Conservation (phyloP, 2,888 invertebrate genomes). For the Ornithoptera priamus region DNA sequence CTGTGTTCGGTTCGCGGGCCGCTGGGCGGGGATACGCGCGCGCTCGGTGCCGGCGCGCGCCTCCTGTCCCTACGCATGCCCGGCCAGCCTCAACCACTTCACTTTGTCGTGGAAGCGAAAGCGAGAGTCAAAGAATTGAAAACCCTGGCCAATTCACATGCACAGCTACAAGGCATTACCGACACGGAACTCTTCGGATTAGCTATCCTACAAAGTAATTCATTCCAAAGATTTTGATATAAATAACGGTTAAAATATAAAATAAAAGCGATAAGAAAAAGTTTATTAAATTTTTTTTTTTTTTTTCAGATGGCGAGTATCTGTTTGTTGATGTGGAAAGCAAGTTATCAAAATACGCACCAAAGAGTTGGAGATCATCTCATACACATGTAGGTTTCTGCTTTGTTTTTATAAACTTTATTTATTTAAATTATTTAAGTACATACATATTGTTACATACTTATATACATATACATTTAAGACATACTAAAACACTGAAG, state of each 20-base stretch:
- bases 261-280: neutral
- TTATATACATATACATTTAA: too few species aligned
- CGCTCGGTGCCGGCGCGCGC: constrained; percentile 82
- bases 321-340: constrained; percentile 96
- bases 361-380: constrained; percentile 97
- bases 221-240: neutral
- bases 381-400: constrained; percentile 89
- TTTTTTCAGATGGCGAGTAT: constrained; percentile 91
- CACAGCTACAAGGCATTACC: constrained; percentile 89
- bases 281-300: constrained; percentile 4
- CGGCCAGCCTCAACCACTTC: constrained; percentile 72
- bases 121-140: constrained; percentile 91
- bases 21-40: constrained; percentile 87
- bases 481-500: neutral
- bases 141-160: constrained; percentile 88
- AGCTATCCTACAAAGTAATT: constrained; percentile 89
- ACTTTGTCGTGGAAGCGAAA: constrained; percentile 86
- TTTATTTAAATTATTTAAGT: neutral
- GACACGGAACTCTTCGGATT: constrained; percentile 93
- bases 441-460: too few species aligned
- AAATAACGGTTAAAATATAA: neutral
- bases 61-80: constrained; percentile 84
- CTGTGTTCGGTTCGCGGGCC: constrained; percentile 92
- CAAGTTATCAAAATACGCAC: constrained; percentile 97
- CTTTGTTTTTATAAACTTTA: constrained; percentile 13